Conservation (phyloP, 2,113 vertebrate genomes). For the Cettia cetti region DNA sequence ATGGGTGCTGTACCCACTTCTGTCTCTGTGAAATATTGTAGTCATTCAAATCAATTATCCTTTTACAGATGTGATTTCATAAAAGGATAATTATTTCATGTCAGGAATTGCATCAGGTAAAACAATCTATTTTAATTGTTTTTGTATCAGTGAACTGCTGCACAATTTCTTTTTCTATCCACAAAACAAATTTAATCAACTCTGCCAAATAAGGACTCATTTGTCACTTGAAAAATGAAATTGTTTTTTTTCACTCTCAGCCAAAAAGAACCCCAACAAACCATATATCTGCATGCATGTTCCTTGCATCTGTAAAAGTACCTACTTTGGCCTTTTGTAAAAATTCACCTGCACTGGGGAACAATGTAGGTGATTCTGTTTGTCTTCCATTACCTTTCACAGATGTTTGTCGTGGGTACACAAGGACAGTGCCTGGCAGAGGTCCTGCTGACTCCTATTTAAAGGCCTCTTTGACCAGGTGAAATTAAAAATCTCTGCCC, state of each 20-base stretch:
- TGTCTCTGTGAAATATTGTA: conserved; percentile 1
- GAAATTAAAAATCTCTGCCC: not conserved
- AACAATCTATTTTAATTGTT: conserved; percentile 61
- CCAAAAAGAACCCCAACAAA: not conserved
- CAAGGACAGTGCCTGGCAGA: not conserved
- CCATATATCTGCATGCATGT: not conserved
- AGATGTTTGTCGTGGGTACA: not conserved
- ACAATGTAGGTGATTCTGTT: not conserved
- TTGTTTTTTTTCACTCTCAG: conserved; percentile 29
- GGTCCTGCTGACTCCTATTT: not conserved
- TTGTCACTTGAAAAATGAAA: conserved; percentile 49
- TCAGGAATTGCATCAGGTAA: conserved; percentile 35
- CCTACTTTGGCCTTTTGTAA: not conserved
- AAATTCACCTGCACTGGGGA: not conserved
- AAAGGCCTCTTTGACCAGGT: not conserved
- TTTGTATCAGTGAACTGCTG: conserved; percentile 40
- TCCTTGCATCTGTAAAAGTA: not conserved
- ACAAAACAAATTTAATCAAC: conserved; percentile 58
- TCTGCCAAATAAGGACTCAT: conserved; percentile 29
- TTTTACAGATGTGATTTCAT: conserved; percentile 26
- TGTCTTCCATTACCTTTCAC: not conserved
- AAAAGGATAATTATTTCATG: conserved; percentile 32
- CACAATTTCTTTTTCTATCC: not conserved
- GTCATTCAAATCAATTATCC: conserved; percentile 50
- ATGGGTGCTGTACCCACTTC: not conserved